Percentiles rank a stretch among this genome's conserved stretches.
phyloP scores from a whole-genome alignment of 2,888 invertebrate species.

The Hedya salicella region DNA sequence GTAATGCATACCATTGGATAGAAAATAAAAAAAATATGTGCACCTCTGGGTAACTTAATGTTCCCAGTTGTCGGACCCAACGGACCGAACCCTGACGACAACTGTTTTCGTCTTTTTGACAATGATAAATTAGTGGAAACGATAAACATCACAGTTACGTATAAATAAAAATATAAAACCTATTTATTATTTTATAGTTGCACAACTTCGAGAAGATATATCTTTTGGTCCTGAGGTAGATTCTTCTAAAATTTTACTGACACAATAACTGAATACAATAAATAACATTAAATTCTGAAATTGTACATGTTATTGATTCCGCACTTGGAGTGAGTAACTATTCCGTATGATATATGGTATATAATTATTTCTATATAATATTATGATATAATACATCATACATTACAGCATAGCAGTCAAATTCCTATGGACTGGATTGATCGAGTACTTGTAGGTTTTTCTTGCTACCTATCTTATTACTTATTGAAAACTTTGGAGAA shows the following conservation, averaged over 20 bases:
- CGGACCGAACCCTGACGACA: too few species aligned
- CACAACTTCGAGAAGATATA: conserved; percentile 48
- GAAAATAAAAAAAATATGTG: too few species aligned
- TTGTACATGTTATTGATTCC: not conserved
- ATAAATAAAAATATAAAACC: conserved; percentile 9
- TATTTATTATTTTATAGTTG: conserved; percentile 34
- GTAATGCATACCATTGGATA: too few species aligned
- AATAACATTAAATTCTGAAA: conserved; percentile 7
- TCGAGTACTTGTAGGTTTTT: too few species aligned
- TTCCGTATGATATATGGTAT: too few species aligned
- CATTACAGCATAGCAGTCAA: not conserved
- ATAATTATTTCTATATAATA: not conserved
- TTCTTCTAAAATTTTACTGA: conserved; percentile 52
- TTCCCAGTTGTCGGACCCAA: too few species aligned
- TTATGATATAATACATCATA: not conserved
- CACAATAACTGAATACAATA: conserved; percentile 2
- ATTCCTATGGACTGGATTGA: not conserved
- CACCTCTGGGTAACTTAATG: too few species aligned
- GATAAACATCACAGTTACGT: not conserved
- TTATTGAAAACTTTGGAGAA: not conserved
- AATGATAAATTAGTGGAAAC: not conserved
- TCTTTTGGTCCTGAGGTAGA: conserved; percentile 78
- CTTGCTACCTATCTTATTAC: too few species aligned
- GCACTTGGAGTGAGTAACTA: too few species aligned
- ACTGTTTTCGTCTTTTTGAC: too few species aligned